phyloP scores from a whole-genome alignment of 1,140 invertebrate genomes.

The Drosophila setifemur region DNA sequence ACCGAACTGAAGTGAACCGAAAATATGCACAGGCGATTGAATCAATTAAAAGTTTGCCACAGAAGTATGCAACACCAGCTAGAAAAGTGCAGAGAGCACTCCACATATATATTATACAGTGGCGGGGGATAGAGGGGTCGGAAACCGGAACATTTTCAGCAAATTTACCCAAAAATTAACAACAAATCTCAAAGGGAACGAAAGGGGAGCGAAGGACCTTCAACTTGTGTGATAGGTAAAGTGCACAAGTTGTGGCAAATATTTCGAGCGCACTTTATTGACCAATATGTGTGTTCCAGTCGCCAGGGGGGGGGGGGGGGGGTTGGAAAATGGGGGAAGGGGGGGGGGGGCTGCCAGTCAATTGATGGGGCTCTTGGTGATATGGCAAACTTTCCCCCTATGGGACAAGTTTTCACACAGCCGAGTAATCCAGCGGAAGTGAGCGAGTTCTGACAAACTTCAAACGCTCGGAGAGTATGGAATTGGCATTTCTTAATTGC shows the following conservation, averaged over 20 bases:
- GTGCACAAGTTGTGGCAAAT: slow-evolving; percentile 63
- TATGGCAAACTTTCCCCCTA: slow-evolving; percentile 19
- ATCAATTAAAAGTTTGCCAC: slow-evolving; percentile 72
- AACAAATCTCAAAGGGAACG: slow-evolving; percentile 19
- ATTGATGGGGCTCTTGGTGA: slow-evolving; percentile 37
- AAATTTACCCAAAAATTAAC: slow-evolving; percentile 38
- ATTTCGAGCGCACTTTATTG: slow-evolving; percentile 72
- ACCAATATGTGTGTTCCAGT: slow-evolving; percentile 61
- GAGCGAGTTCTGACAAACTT: slow-evolving; percentile 29
- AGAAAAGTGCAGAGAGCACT: slow-evolving; percentile 11
- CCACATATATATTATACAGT: no score
- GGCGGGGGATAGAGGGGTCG: neutral
- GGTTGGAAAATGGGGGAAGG: neutral
- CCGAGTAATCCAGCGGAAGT: neutral
- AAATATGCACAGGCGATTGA: slow-evolving; percentile 64
- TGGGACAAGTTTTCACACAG: slow-evolving; percentile 15
- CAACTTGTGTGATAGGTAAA: slow-evolving; percentile 58
- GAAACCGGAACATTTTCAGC: neutral
- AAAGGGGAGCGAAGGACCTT: neutral
- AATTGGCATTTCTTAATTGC: slow-evolving; percentile 41
- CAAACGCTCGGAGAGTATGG: slow-evolving; percentile 1
- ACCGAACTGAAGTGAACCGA: slow-evolving; percentile 13
- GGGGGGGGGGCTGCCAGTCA: slow-evolving; percentile 1
- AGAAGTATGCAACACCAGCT: slow-evolving; percentile 17
- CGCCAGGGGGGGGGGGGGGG: slow-evolving; percentile 3